Base-by-base conservation (phyloP, 2,797 vertebrate species). In the Melanotaenia trifasciata region DNA sequence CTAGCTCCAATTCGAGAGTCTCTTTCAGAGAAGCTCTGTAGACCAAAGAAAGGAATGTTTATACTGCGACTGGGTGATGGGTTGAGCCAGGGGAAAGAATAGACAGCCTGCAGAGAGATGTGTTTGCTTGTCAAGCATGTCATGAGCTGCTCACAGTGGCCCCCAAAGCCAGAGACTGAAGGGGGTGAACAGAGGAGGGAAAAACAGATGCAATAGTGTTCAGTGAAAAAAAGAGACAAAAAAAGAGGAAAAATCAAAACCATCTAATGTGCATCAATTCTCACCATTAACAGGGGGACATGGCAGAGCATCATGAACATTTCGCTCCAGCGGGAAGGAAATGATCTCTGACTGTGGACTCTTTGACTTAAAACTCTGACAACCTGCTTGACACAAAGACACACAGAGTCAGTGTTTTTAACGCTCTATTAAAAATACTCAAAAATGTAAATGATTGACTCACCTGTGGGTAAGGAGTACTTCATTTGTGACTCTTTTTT, bases 41-140 rank as follows among this genome's bases (percentile, higher is more conserved):
- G 81, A 87, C 85, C 86, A 90, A 91, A 95, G 92, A 95, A 94
- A 94, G 93, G 91, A 92, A 94, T 93, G 92, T 92, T 94, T 95
- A 93, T 94, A 89, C 91, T 91, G 89, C 56, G 82, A 81, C 88
- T 76, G 89, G 89, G 89, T 71, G 88, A 90, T 81, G 84, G 82
- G 88, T 83, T 67, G 81, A 88, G 88, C 81, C 61, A 13, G 75
- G 74, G 71, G 68, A 73, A 85, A 87, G 89, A 93, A 91, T 88
- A 89, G 89, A 81, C 80, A 22, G 83, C 84, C 89, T 67, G 60
- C 54, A 76, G 89, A 85, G 87, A 88, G 85, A 82, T 80, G 80
- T 81, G 84, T 89, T 91, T 85, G 86, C 81, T 74, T 91, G 89
- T 89, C 86, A 85, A 80, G 75, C 81, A 85, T 81, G 81, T 83